Base-by-base conservation (phyloP, 1,140 invertebrate genomes). In the Drosophila carrolli region DNA sequence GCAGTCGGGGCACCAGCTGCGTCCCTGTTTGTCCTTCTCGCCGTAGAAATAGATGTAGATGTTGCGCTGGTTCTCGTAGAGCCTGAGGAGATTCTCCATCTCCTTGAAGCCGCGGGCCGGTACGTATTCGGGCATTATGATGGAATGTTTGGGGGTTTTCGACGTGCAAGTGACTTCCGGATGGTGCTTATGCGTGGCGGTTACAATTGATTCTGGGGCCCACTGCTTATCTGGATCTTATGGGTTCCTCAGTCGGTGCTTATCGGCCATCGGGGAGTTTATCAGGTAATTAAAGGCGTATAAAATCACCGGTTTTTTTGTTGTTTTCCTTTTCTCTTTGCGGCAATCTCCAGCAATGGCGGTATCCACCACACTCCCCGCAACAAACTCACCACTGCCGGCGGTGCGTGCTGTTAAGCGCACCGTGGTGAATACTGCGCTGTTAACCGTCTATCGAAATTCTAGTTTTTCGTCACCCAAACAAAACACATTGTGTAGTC, bases 101-200 rank as follows among this genome's bases (percentile, higher is more conserved):
- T 83, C 75, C 40, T 74, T 29, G 44, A 58, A 77, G 8, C 83
- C 83, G 2, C 50, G 66, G 1, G 65, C 61, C 46, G 62, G 59
- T 29, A 89, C 48, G 40, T 66, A 89, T 54, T 88, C 58, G 94
- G 93, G 14, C 93, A 90, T 68, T 81, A 50, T 91, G 14, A 32
- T 32, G 29, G 29, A 32, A 32, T 32, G 6, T 32, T 32, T 6
- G 6, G 8, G 29, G 8, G 6, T 32, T 32, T 32, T 32, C 29
- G 5, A 32, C 29, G 46, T 9, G 3, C 46, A 5, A 37, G n/a
- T 53, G 46, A 38, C 6, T 37, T 16, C 44, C 44, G 10, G 14
- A 46, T 46, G 44, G 43, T 10, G 23, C 23, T 23, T 10, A 46
- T 23, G n/a, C 14, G 40, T 23, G 14, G 7, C 38, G 55, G 11